phyloP scores from a whole-genome alignment of 2,113 vertebrate species.

The Notiomystis cincta region DNA sequence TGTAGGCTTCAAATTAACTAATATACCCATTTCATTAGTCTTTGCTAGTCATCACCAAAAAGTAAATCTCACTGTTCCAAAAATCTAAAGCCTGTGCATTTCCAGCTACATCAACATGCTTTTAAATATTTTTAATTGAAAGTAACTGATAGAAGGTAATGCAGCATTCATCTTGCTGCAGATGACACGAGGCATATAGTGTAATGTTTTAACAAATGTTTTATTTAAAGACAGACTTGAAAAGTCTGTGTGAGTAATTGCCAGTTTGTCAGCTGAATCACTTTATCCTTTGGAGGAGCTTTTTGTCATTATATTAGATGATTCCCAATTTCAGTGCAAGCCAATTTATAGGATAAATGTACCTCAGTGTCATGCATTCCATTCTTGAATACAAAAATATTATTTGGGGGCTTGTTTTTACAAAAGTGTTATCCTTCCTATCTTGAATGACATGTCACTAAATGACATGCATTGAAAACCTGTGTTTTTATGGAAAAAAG shows the following conservation, averaged over 20 bases:
- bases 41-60: not conserved
- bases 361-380: slow-evolving; percentile 1
- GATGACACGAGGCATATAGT: slow-evolving; percentile 44
- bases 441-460: not conserved
- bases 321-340: slow-evolving; percentile 39
- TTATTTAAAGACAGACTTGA: slow-evolving; percentile 70
- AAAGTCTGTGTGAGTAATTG: slow-evolving; percentile 68
- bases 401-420: not conserved
- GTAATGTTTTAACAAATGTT: slow-evolving; percentile 57
- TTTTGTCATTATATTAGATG: slow-evolving; percentile 70
- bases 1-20: not conserved
- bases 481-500: not conserved
- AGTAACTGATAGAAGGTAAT: slow-evolving; percentile 39
- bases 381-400: slow-evolving; percentile 36
- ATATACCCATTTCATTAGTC: not conserved
- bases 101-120: not conserved
- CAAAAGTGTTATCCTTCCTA: not conserved
- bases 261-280: slow-evolving; percentile 72
- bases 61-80: not conserved
- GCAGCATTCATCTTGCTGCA: slow-evolving; percentile 46
- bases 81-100: not conserved
- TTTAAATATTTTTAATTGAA: slow-evolving; percentile 53
- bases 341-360: slow-evolving; percentile 46
- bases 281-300: slow-evolving; percentile 55
- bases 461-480: not conserved